A percentile compares a stretch with the other conserved stretches of the same genome.
Conservation (phyloP, 2,113 vertebrate genomes). For the Sceloporus undulatus region DNA sequence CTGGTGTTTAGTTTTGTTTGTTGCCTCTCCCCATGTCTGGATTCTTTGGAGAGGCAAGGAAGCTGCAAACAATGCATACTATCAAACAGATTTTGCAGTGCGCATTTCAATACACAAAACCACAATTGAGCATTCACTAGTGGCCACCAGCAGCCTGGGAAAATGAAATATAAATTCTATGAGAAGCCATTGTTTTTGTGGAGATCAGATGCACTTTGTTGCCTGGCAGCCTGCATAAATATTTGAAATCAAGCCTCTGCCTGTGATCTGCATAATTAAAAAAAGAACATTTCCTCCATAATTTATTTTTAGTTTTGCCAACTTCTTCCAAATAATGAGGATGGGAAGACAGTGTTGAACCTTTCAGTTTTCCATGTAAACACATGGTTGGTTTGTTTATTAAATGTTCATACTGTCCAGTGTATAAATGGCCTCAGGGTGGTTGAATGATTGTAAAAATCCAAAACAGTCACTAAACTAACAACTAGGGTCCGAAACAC, state of each 20-base stretch:
- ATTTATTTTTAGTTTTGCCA: constrained; percentile 1
- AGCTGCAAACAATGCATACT: constrained; percentile 65
- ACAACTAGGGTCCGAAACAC: not conserved
- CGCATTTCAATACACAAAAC: constrained; percentile 58
- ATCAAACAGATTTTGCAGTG: not conserved
- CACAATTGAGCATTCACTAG: constrained; percentile 49
- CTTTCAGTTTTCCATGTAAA: not conserved
- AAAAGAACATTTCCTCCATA: constrained; percentile 12
- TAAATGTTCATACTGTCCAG: not conserved
- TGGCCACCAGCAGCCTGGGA: constrained; percentile 42
- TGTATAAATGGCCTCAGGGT: no score
- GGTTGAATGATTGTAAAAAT: not conserved
- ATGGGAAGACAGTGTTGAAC: not conserved
- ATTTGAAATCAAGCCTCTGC: constrained; percentile 67
- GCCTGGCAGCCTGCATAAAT: constrained; percentile 73
- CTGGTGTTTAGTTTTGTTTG: not conserved
- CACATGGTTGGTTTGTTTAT: not conserved
- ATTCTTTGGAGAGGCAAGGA: not conserved
- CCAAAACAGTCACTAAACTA: not conserved
- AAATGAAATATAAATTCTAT: constrained; percentile 64
- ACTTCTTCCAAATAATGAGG: not conserved
- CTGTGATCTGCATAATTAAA: constrained; percentile 46
- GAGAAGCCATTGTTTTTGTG: constrained; percentile 70
- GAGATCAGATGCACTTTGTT: constrained; percentile 56
- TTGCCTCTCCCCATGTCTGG: not conserved